Evolutionary conservation across 2,113 vertebrate species (phyloP).

Genomic region (Tetrao urogallus): DNA sequence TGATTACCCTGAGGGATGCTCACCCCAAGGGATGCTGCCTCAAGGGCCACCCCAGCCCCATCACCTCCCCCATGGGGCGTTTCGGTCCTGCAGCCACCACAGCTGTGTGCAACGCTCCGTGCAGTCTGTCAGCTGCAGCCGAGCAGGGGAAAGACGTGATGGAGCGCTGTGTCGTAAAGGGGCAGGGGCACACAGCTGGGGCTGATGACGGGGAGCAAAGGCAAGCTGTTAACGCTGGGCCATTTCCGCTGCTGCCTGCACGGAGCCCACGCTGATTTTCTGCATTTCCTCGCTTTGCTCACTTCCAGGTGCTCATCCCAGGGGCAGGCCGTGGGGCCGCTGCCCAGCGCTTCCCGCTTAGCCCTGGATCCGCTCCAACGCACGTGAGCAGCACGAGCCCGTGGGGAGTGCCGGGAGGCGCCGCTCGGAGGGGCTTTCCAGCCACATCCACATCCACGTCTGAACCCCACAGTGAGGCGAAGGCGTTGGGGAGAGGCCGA

Average conservation of each 20-base stretch:
- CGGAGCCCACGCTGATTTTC: neutral
- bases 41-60: neutral
- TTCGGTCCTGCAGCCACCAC: neutral
- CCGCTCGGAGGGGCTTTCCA: too few relatives aligned
- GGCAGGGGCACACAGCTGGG: neutral
- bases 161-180: neutral
- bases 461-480: neutral
- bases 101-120: neutral
- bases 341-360: neutral
- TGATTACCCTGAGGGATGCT: neutral
- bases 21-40: neutral
- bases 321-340: neutral
- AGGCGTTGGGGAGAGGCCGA: neutral
- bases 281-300: neutral
- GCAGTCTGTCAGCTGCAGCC: neutral
- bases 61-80: accelerated
- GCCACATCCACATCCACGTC: too few relatives aligned
- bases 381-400: slow-evolving; percentile 21
- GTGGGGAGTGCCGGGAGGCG: too few relatives aligned
- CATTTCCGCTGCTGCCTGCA: accelerated
- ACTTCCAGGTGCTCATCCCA: neutral
- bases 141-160: accelerated
- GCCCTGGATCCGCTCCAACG: neutral
- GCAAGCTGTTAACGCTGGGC: accelerated
- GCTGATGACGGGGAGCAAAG: neutral